These are phyloP conservation scores for Artibeus jamaicensis DNA, from an alignment of 2,797 vertebrate species.

Conservation along the genomic window DNA sequence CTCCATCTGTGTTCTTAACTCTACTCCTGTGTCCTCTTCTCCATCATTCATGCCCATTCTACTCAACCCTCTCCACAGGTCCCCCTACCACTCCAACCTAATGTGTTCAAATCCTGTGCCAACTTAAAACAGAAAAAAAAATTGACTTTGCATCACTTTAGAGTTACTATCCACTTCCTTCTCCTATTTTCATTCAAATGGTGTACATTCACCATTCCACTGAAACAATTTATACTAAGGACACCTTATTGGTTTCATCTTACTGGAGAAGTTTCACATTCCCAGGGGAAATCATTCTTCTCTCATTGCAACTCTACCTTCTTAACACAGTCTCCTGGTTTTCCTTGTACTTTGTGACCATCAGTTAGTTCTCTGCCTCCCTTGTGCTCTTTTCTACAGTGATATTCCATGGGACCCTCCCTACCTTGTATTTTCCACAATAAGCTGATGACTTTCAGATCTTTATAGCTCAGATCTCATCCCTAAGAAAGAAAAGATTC, in stretches of 20 bases:
- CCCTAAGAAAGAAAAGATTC: background rate
- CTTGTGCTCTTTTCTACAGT: background rate
- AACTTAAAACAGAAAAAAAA: background rate
- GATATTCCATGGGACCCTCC: background rate
- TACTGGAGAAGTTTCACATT: background rate
- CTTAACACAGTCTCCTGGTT: background rate
- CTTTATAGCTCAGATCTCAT: background rate
- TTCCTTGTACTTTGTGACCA: background rate
- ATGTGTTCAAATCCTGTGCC: background rate
- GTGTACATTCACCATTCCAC: background rate
- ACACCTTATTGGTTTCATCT: background rate
- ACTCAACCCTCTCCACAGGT: background rate
- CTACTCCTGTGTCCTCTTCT: background rate
- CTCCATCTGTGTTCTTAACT: background rate
- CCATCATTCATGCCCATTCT: background rate
- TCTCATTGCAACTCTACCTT: background rate
- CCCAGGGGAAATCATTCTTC: background rate
- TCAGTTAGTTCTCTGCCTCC: background rate
- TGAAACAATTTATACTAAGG: background rate
- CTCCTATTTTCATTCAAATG: constrained; percentile 27
- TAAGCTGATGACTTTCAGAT: background rate
- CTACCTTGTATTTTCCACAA: background rate
- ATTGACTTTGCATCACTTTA: background rate
- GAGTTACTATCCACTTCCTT: background rate
- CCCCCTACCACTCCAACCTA: background rate